These are phyloP conservation scores for Bradypus variegatus DNA, from an alignment of 2,797 vertebrate species.

Conservation along the genomic window DNA sequence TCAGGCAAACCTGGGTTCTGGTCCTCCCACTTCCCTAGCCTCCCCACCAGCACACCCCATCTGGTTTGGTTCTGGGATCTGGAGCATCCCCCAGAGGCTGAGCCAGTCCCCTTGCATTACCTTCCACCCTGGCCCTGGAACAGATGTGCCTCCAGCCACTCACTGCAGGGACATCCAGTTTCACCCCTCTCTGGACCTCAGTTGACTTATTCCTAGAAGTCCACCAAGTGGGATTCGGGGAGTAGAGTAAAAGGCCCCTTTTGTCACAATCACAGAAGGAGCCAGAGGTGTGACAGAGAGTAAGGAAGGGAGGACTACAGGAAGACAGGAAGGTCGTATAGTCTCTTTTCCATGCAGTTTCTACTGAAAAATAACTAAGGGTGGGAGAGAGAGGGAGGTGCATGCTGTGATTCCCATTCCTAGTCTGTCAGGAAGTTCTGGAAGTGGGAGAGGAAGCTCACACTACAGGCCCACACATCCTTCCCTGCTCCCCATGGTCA, in stretches of 20 bases:
- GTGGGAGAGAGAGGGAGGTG: not conserved
- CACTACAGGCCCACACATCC: not conserved
- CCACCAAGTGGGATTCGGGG: not conserved
- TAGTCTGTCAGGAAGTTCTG: not conserved
- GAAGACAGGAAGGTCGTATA: fast-evolving
- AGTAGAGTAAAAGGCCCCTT: not conserved
- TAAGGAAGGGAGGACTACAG: not conserved
- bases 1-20: not conserved
- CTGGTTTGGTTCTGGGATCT: not conserved
- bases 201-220: not conserved
- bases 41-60: fast-evolving
- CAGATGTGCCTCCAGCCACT: fast-evolving
- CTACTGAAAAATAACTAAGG: not conserved
- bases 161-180: not conserved
- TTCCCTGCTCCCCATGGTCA: not conserved
- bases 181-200: not conserved
- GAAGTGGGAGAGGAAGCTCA: no score
- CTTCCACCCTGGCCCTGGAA: no score
- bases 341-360: not conserved
- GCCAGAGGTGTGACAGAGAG: not conserved
- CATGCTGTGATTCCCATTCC: not conserved
- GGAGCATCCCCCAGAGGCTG: no score
- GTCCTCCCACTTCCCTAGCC: not conserved
- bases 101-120: not conserved
- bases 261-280: not conserved